phyloP scores from a whole-genome alignment of 1,140 invertebrate species.

The Ceratitis capitata region DNA sequence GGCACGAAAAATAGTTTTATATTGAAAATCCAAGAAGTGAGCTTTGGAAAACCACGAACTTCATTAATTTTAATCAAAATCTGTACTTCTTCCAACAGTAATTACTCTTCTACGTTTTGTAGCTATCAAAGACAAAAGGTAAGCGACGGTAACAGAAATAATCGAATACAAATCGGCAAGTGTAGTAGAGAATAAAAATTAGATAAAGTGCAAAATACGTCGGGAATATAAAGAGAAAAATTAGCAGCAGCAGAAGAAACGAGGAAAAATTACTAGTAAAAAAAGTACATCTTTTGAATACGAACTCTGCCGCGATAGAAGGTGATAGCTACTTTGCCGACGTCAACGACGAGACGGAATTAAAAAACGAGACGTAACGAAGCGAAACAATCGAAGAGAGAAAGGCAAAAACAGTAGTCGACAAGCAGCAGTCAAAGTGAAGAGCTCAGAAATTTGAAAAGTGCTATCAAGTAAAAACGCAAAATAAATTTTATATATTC shows the following conservation, averaged over 20 bases:
- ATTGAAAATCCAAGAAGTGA: neutral
- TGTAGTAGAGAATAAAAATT: slow-evolving; percentile 28
- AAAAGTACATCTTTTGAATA: neutral
- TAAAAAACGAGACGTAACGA: slow-evolving; percentile 19
- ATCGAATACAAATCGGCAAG: neutral
- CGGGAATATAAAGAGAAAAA: neutral
- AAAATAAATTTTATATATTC: slow-evolving; percentile 33
- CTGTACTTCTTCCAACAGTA: too few species aligned
- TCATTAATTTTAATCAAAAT: too few species aligned
- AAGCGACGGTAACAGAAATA: neutral
- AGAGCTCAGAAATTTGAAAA: slow-evolving; percentile 23
- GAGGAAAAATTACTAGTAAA: neutral
- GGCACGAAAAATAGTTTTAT: neutral
- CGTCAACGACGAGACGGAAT: slow-evolving; percentile 11
- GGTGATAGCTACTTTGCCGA: slow-evolving; percentile 6
- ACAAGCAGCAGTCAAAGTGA: slow-evolving; percentile 39
- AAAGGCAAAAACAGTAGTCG: slow-evolving; percentile 37
- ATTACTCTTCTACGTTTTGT: too few species aligned
- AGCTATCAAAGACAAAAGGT: neutral
- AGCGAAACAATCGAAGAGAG: slow-evolving; percentile 28
- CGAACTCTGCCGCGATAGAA: neutral
- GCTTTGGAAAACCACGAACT: neutral
- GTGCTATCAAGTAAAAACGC: slow-evolving; percentile 32
- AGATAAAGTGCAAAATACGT: slow-evolving; percentile 26
- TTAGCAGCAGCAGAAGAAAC: neutral